These are phyloP conservation scores for Apodemia duryi DNA, from an alignment of 2,888 invertebrate genomes.

Conservation along the genomic window DNA sequence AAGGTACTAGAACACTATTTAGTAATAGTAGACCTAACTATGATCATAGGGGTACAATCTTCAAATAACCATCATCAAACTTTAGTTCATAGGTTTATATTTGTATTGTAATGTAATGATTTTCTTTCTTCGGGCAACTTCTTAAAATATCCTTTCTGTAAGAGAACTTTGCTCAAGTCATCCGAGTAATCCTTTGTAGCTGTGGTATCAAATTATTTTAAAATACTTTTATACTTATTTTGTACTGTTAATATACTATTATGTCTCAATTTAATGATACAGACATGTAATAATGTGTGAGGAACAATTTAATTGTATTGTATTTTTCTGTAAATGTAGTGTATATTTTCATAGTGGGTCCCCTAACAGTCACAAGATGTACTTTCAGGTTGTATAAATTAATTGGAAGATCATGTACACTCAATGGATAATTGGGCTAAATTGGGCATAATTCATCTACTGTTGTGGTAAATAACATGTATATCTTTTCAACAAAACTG, in stretches of 20 bases:
- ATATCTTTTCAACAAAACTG: slow-evolving; percentile 14
- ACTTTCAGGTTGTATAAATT: slow-evolving; percentile 58
- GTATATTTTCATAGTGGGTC: slow-evolving; percentile 41
- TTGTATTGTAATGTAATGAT: slow-evolving; percentile 30
- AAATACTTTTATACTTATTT: neutral
- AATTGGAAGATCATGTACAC: slow-evolving; percentile 55
- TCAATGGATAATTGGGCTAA: slow-evolving; percentile 52
- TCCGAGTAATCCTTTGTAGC: neutral
- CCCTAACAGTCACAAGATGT: slow-evolving; percentile 50
- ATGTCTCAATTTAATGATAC: slow-evolving; percentile 14
- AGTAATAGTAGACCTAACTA: slow-evolving; percentile 28
- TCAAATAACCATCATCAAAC: slow-evolving; percentile 49
- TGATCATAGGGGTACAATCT: slow-evolving; percentile 62
- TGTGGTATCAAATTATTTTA: slow-evolving; percentile 10
- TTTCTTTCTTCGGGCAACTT: slow-evolving; percentile 28
- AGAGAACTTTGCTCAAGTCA: slow-evolving; percentile 6
- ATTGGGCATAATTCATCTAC: slow-evolving; percentile 59
- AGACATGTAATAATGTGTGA: slow-evolving; percentile 17
- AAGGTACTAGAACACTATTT: slow-evolving; percentile 19
- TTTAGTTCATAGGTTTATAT: slow-evolving; percentile 37
- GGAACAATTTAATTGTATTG: slow-evolving; percentile 22
- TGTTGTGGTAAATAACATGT: slow-evolving; percentile 54
- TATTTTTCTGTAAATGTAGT: slow-evolving; percentile 41
- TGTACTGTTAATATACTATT: slow-evolving; percentile 10
- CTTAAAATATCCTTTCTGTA: slow-evolving; percentile 17